phyloP scores from a whole-genome alignment of 2,113 vertebrate species.

The Amphiprion ocellaris region DNA sequence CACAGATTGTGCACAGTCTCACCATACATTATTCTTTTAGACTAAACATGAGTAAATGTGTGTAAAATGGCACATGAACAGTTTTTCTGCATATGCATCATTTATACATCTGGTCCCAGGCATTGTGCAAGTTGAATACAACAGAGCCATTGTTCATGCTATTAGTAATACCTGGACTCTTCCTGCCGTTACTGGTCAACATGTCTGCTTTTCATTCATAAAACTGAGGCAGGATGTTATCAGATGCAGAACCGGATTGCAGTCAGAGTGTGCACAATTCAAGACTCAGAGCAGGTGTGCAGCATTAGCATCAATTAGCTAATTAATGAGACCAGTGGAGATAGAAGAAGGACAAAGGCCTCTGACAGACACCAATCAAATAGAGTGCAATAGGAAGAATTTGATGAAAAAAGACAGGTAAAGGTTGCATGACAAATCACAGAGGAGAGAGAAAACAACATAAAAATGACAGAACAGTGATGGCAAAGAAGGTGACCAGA shows the following conservation, averaged over 20 bases:
- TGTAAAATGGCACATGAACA: background rate
- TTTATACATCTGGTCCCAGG: background rate
- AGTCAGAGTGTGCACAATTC: constrained; percentile 8
- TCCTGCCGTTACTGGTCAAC: constrained; percentile 5
- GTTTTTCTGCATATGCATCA: background rate
- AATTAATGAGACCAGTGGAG: constrained; percentile 45
- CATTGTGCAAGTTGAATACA: background rate
- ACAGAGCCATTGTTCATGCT: background rate
- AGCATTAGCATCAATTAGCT: constrained; percentile 59
- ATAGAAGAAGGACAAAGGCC: constrained; percentile 22
- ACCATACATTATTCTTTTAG: background rate
- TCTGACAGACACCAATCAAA: constrained; percentile 40
- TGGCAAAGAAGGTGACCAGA: background rate
- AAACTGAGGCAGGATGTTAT: constrained; percentile 48
- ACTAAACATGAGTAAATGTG: background rate
- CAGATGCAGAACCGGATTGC: constrained; percentile 10
- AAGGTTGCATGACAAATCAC: background rate
- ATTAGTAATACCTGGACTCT: background rate
- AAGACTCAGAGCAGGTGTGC: constrained; percentile 52
- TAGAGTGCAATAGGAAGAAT: constrained; percentile 22
- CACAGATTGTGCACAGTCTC: background rate
- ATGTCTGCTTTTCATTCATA: constrained; percentile 46
- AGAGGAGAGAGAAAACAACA: background rate
- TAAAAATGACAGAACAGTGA: background rate
- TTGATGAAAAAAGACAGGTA: background rate